Percentiles rank a stretch among this genome's conserved stretches.
phyloP scores from a whole-genome alignment of 2,888 invertebrate species.

The Dicyrtomina minuta region DNA sequence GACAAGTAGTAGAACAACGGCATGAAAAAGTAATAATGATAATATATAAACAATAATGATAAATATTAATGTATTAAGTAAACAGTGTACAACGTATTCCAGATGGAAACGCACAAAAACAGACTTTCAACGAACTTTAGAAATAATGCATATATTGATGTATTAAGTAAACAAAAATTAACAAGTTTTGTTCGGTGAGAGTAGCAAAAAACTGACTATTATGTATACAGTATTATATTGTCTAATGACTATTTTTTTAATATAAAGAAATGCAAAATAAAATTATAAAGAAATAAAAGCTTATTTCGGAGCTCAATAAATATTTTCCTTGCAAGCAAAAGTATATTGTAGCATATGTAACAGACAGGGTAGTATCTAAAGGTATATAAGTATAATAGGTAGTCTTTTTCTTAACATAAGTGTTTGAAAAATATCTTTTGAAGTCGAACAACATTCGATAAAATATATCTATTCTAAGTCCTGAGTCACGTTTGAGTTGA shows the following conservation, averaged over 20 bases:
- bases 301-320: too few relatives aligned
- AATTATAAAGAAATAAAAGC: not conserved
- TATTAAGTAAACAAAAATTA: conserved; percentile 17
- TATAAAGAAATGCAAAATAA: not conserved
- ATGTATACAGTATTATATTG: conserved; percentile 4
- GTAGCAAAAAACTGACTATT: conserved; percentile 9
- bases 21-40: not conserved
- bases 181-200: conserved; percentile 31
- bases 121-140: conserved; percentile 11
- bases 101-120: conserved; percentile 12
- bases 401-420: conserved; percentile 12
- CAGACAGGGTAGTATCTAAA: too few relatives aligned
- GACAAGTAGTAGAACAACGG: not conserved
- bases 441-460: too few relatives aligned
- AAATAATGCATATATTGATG: conserved; percentile 3
- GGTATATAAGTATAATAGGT: not conserved
- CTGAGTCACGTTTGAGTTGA: too few relatives aligned
- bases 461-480: too few relatives aligned
- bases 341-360: too few relatives aligned
- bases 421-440: not conserved
- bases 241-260: conserved; percentile 8
- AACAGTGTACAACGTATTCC: conserved; percentile 5
- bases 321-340: too few relatives aligned
- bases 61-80: not conserved
- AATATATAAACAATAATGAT: not conserved